These are phyloP conservation scores for Manis crassicaudata DNA, from an alignment of 2,797 vertebrate genomes.

Conservation along the genomic window DNA sequence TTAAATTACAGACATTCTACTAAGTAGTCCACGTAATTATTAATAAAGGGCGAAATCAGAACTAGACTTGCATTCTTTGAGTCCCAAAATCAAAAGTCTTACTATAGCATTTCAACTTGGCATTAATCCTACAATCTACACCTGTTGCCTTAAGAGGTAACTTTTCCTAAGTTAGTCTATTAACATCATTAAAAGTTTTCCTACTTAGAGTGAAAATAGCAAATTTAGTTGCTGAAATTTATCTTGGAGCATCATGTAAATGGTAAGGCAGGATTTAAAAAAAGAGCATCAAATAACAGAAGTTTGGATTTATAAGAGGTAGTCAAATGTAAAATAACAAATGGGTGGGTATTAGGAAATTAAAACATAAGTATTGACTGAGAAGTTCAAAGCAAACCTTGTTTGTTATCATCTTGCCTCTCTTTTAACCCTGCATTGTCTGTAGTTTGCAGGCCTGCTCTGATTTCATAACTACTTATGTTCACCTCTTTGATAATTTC, in stretches of 20 bases:
- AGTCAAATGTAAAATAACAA: background rate
- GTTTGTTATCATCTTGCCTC: background rate
- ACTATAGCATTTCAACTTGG: background rate
- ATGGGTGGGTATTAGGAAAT: background rate
- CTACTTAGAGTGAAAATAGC: slow-evolving; percentile 23
- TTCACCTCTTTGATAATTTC: slow-evolving; percentile 19
- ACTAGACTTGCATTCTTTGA: background rate
- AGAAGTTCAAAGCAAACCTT: slow-evolving; percentile 9
- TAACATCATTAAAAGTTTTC: background rate
- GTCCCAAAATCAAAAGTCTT: background rate
- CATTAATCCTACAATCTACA: background rate
- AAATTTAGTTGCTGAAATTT: slow-evolving; percentile 24
- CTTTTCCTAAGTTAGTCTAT: background rate
- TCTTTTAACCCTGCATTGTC: background rate
- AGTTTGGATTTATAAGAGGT: background rate
- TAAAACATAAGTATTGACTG: background rate
- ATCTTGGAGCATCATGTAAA: slow-evolving; percentile 17
- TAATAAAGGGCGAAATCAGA: slow-evolving; percentile 12
- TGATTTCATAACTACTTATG: slow-evolving; percentile 21
- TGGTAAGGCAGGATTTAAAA: background rate
- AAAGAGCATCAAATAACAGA: background rate
- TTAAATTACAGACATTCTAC: background rate
- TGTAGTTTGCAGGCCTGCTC: background rate
- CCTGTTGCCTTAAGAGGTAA: background rate
- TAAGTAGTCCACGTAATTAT: background rate